Conservation (phyloP, 2,888 invertebrate species). For the Crocallis elinguaria region DNA sequence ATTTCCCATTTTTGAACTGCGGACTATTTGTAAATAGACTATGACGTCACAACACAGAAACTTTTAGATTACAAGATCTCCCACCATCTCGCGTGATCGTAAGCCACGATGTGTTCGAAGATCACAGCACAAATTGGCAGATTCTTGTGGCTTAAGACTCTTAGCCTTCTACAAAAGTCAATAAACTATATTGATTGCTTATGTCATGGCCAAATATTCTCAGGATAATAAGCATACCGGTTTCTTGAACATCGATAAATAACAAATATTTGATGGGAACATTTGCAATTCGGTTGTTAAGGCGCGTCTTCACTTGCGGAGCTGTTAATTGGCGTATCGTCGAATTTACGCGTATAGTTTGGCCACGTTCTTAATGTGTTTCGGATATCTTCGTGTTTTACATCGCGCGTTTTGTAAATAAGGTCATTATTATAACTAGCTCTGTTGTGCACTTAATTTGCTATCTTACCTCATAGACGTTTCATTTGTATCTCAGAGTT, state of each 20-base stretch:
- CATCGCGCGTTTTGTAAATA: background rate
- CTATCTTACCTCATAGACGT: too few relatives aligned
- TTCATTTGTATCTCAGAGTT: too few relatives aligned
- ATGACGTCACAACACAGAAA: too few relatives aligned
- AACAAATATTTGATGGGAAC: constrained; percentile 27
- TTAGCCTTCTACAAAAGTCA: constrained; percentile 12
- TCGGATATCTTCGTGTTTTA: background rate
- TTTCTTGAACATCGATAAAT: constrained; percentile 28
- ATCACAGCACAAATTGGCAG: too few relatives aligned
- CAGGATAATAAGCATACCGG: constrained; percentile 15
- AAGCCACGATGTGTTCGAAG: too few relatives aligned
- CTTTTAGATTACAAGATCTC: too few relatives aligned
- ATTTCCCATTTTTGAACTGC: too few relatives aligned
- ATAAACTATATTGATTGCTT: constrained; percentile 25
- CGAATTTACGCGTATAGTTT: constrained; percentile 1
- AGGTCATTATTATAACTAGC: too few relatives aligned
- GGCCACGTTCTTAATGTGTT: background rate
- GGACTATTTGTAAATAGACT: too few relatives aligned
- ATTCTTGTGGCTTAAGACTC: background rate
- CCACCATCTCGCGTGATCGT: too few relatives aligned
- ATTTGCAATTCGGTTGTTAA: constrained; percentile 22
- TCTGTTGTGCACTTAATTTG: too few relatives aligned
- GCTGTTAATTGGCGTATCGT: constrained; percentile 7
- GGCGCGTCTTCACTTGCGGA: constrained; percentile 7
- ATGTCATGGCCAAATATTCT: constrained; percentile 28